Base-by-base conservation (phyloP, 2,888 invertebrate species). In the Synanthedon tipuliformis region DNA sequence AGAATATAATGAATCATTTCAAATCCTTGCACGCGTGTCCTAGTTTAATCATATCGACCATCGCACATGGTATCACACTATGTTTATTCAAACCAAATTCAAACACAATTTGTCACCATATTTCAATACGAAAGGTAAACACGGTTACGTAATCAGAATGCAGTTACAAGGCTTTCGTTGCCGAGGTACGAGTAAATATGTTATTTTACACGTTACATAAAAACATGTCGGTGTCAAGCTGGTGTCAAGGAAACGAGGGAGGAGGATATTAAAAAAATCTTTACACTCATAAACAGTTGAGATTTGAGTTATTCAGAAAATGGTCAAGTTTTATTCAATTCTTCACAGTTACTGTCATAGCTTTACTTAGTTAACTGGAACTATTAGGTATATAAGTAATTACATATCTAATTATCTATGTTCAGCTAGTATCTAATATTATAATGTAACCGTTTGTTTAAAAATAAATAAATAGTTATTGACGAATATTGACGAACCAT, bases 211-310 rank as follows among this genome's bases (percentile, higher is more conserved):
- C 10, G 10, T 8, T 34, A 34, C 34, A 34, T 64, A 61, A 65
- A 67, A 75, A 72, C 66, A 64, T 69, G 66, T 69, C 65, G 70
- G 68, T 66, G 69, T 69, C 70, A 73, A 62, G 65, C 69, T 65
- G 70, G 68, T 66, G 69, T 69, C 70, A 73, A 62, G 65, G 71
- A 67, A 68, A 70, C 67, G 67, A 34, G 34, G 34, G 34, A 34
- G 34, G 34, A 1, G 8, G 10, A 34, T 34, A 34, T 34, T 34
- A 34, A 34, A 34, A 34, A 34, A 34, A 34, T 2, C 34, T 7
- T 10, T 34, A 10, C 3, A 34, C 34, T 34, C 8, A 2, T 34
- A 34, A 2, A 34, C 27, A 34, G 8, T 34, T 34, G 7, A 34
- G 71, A 34, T 67, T 69, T 57, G 57, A 62, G 62, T 60, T 15